phyloP scores from a whole-genome alignment of 1,140 invertebrate species.

The Paralvinella palmiformis region DNA sequence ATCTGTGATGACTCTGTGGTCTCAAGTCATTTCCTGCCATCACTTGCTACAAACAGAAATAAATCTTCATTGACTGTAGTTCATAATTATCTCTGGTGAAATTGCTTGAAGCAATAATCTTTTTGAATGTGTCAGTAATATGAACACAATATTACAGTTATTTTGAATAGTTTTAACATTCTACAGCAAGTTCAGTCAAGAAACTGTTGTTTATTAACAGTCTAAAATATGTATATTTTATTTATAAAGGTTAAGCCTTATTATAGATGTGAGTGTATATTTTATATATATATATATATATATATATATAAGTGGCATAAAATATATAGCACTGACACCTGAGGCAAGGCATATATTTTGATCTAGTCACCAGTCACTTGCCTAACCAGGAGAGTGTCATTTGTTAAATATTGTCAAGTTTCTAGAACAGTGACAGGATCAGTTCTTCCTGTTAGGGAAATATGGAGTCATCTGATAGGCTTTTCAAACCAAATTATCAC shows the following conservation, averaged over 20 bases:
- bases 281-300: not conserved
- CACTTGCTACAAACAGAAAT: too few relatives aligned
- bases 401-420: not conserved
- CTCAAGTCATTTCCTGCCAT: too few relatives aligned
- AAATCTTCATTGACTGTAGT: too few relatives aligned
- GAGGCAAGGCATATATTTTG: not conserved
- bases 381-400: too few relatives aligned
- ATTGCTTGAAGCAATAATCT: constrained; percentile 20
- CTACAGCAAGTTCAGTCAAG: not conserved
- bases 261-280: not conserved
- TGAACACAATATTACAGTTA: not conserved
- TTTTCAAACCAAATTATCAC: not conserved
- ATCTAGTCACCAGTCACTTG: not conserved
- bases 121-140: not conserved
- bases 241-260: not conserved
- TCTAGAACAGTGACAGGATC: constrained; percentile 2
- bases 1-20: too few relatives aligned
- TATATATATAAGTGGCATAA: not conserved
- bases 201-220: not conserved
- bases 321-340: not conserved
- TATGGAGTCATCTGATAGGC: not conserved
- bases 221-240: not conserved
- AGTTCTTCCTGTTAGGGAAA: not conserved
- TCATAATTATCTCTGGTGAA: constrained; percentile 17
- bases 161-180: not conserved